Percentiles rank a stretch among this genome's conserved stretches.
Conservation (phyloP, 2,888 invertebrate species). For the Dusona sp. region DNA sequence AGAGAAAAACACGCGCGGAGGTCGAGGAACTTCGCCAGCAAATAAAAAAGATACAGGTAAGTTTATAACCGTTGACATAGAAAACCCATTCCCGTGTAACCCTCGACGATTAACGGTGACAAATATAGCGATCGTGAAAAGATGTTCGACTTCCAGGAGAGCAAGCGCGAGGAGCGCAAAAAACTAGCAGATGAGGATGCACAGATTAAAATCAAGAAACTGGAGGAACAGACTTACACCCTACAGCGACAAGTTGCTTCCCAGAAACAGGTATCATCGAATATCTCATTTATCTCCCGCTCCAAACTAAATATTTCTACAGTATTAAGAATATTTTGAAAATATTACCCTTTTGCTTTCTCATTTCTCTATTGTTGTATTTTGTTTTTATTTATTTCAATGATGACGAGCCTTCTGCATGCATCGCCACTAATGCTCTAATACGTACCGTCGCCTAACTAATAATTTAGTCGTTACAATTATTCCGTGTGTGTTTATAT, state of each 20-base stretch:
- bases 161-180: conserved; percentile 95
- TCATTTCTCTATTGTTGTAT: not conserved
- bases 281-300: conserved; percentile 45
- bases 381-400: conserved; percentile 29
- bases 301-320: not conserved
- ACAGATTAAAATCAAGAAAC: conserved; percentile 95
- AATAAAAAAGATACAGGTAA: conserved; percentile 93
- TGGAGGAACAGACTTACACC: conserved; percentile 97
- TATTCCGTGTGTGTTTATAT: conserved; percentile 66
- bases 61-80: conserved; percentile 19
- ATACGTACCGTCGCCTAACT: conserved; percentile 75
- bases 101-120: conserved; percentile 47
- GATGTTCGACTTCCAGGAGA: conserved; percentile 87
- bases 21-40: conserved; percentile 95
- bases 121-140: conserved; percentile 62
- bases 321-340: not conserved
- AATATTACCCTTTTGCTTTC: not conserved
- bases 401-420: conserved; percentile 70
- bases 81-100: conserved; percentile 43
- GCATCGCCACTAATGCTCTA: conserved; percentile 76
- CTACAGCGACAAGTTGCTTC: conserved; percentile 95
- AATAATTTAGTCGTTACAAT: conserved; percentile 64
- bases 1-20: conserved; percentile 95
- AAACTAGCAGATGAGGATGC: conserved; percentile 98
- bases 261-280: conserved; percentile 89